Percentiles rank a stretch among this genome's conserved stretches.
Conservation (phyloP, 2,113 vertebrate genomes). For the Gymnogyps californianus region DNA sequence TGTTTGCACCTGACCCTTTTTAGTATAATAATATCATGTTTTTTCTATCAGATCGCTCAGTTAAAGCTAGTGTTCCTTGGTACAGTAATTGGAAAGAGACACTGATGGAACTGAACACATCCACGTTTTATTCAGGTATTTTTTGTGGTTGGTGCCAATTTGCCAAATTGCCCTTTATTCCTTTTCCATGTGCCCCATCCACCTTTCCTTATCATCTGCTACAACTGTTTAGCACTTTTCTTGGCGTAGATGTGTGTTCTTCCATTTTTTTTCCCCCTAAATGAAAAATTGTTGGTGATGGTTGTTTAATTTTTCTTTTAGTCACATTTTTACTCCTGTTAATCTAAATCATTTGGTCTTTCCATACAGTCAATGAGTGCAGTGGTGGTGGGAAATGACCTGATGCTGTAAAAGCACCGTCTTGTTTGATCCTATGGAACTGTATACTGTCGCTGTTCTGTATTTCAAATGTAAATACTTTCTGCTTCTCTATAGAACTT, state of each 20-base stretch:
- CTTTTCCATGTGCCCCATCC: conserved; percentile 47
- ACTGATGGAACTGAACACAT: conserved; percentile 86
- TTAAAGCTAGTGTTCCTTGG: conserved; percentile 92
- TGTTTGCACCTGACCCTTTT: conserved; percentile 44
- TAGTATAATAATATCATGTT: conserved; percentile 74
- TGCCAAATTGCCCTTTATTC: conserved; percentile 57
- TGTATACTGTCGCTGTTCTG: neutral
- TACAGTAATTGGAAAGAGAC: conserved; percentile 91
- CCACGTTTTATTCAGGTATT: conserved; percentile 87
- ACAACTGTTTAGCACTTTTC: conserved; percentile 43
- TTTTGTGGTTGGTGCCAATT: conserved; percentile 67
- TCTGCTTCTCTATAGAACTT: neutral
- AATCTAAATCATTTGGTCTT: conserved; percentile 3
- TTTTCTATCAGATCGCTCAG: conserved; percentile 87
- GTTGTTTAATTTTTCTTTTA: conserved; percentile 25
- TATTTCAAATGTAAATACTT: neutral
- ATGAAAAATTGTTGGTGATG: conserved; percentile 35
- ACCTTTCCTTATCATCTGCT: conserved; percentile 55
- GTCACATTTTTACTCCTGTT: neutral
- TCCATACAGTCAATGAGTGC: neutral
- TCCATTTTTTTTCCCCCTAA: conserved; percentile 30
- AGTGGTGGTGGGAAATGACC: neutral
- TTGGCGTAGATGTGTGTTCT: conserved; percentile 35
- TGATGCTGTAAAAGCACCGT: neutral
- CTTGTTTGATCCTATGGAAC: neutral